These are phyloP conservation scores for Anguilla anguilla DNA, from an alignment of 2,797 vertebrate species.

Conservation along the genomic window DNA sequence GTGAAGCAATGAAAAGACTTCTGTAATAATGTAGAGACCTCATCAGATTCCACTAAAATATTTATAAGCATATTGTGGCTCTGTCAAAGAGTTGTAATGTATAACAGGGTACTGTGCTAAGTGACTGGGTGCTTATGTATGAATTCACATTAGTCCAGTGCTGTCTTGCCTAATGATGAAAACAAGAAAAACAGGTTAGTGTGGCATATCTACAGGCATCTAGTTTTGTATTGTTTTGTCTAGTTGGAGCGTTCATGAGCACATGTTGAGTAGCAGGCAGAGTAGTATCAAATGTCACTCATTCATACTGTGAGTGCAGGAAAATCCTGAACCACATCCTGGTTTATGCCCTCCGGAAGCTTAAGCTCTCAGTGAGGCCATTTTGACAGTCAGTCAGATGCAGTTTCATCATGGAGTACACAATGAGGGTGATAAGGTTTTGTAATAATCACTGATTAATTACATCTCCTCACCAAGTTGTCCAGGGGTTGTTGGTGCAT, in stretches of 20 bases:
- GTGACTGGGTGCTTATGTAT: background rate
- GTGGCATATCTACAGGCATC: background rate
- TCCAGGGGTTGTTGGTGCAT: background rate
- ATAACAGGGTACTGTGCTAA: background rate
- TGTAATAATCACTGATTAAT: background rate
- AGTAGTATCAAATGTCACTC: background rate
- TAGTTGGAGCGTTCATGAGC: background rate
- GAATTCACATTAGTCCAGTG: no score
- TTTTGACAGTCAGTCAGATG: background rate
- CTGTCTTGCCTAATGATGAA: background rate
- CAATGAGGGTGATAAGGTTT: background rate
- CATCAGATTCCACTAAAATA: background rate
- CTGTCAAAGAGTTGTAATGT: background rate
- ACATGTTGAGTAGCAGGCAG: background rate
- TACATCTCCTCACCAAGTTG: background rate
- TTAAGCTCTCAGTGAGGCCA: background rate
- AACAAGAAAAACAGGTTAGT: background rate
- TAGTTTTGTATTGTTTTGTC: background rate
- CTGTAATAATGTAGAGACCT: background rate
- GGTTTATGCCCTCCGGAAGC: background rate
- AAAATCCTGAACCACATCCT: background rate
- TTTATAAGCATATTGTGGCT: background rate
- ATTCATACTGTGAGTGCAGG: background rate
- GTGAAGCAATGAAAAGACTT: background rate
- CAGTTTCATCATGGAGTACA: background rate